Base-by-base conservation (phyloP, 2,113 vertebrate species). In the Gallinago paraguaiae region DNA sequence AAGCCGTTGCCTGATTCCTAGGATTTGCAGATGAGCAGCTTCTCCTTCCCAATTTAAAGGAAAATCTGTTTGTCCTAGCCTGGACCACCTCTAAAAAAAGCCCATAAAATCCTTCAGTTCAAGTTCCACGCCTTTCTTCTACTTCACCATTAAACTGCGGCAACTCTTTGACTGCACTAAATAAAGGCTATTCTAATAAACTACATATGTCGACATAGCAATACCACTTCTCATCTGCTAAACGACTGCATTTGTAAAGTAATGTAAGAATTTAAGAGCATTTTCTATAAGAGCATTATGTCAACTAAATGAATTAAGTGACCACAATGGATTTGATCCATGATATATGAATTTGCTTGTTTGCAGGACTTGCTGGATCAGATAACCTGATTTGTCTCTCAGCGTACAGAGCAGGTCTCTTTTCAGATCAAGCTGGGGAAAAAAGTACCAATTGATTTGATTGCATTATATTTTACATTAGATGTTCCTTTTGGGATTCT, bases 261-360 rank as follows among this genome's bases (percentile, higher is more conserved):
- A 54, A 75, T 33, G 10, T 35, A 65, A 77, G 45, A 60, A 70
- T 74, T 84, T 76, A 59, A 91, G 61, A 92, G 25, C 33, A 45
- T 88, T 88, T 95, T 91, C 39, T 83, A 14, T 15, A 48, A 35
- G 22, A 45, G 39, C 53, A 46, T 65, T 91, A 60, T 75, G 63
- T 76, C 60, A 83, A 10, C 25, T 78, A 61, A 69, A 87, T 56
- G n/a, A 88, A 90, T 57, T 37, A 81, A 86, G 67, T n/a, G 74
- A 82, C 88, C 70, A 46, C 87, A 86, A n/a, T n/a, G 50, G 72
- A 84, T 95, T 90, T 90, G 79, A 86, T 91, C n/a, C 41, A 43
- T 7, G 20, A 77, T 76, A 57, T 33, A 78, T 90, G 85, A 86
- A 84, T 95, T 86, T 83, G 13, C 33, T 94, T 86, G 53, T 92